Base-by-base conservation (phyloP, 2,888 invertebrate genomes). In the Branchinecta sandiegonensis region DNA sequence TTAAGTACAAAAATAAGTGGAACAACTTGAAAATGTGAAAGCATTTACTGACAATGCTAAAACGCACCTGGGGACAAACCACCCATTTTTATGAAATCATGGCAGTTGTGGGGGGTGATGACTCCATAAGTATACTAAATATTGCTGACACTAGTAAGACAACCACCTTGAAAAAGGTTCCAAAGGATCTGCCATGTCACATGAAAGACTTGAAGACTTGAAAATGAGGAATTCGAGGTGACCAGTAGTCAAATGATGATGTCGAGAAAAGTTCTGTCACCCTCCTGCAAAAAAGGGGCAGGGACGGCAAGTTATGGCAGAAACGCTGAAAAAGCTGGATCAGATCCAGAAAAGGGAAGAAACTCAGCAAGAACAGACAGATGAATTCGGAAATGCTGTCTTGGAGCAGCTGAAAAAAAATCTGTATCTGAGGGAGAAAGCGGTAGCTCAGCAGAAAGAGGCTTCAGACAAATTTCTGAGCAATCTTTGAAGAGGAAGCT, bases 21-120 rank as follows among this genome's bases (percentile, higher is more conserved):
- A 50, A 50, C n/a, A 50, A 50, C 50, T 50, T 50, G 50, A 50
- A 50, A 50, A 50, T 50, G 50, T 50, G 50, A 50, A 50, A 50
- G n/a, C 50, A 11, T 50, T 50, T 50, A 11, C n/a, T 50, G 50
- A 50, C 50, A 50, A 50, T 50, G 50, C 50, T n/a, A 50, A 50
- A 50, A 50, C 11, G n/a, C 50, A 11, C 50, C 50, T 11, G n/a
- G 11, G 50, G 50, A 50, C n/a, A 50, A 50, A 50, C 50, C 50
- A 50, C 50, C 11, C 11, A 11, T 50, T n/a, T 50, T 11, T 50
- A 50, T 11, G 50, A 50, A n/a, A n/a, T 50, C 11, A 50, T 50
- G 50, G 50, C 50, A 50, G 50, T 50, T 50, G n/a, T 50, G 11
- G 11, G n/a, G 11, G 50, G n/a, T 50, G 50, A 50, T n/a, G 11